These are phyloP conservation scores for Lates japonicus DNA, from an alignment of 2,797 vertebrate genomes.

Conservation along the genomic window DNA sequence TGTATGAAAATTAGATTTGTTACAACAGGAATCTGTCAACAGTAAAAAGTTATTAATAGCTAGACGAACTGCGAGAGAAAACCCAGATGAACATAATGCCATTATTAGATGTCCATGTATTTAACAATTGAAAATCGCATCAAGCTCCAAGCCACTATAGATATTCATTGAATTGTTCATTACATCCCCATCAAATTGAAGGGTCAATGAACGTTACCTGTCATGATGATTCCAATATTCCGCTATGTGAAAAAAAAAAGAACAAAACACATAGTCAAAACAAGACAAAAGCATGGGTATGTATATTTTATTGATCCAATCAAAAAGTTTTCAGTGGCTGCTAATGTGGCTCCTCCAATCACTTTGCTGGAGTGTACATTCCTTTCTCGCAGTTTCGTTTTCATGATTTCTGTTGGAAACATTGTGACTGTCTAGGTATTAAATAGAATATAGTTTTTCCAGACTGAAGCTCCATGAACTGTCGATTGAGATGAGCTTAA, in stretches of 20 bases:
- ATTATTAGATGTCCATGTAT: slow-evolving; percentile 37
- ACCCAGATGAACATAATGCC: slow-evolving; percentile 11
- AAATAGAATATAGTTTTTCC: slow-evolving; percentile 74
- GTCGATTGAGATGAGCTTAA: slow-evolving; percentile 78
- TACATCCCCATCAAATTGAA: neutral
- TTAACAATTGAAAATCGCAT: no score
- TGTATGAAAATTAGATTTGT: no score
- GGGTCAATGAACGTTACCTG: slow-evolving; percentile 5
- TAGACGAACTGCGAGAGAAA: slow-evolving; percentile 38
- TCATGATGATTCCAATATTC: no score
- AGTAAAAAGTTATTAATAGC: slow-evolving; percentile 37
- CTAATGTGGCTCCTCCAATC: slow-evolving; percentile 1
- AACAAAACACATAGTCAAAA: neutral
- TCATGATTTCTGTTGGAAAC: slow-evolving; percentile 65
- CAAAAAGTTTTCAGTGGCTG: slow-evolving; percentile 36
- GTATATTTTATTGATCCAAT: slow-evolving; percentile 19
- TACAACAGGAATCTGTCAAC: slow-evolving; percentile 49
- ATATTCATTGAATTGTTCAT: neutral
- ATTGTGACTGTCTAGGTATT: slow-evolving; percentile 68
- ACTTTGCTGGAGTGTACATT: slow-evolving; percentile 31
- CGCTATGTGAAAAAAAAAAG: neutral
- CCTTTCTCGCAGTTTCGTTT: slow-evolving; percentile 52
- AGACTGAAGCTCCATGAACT: slow-evolving; percentile 74
- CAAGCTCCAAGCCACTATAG: neutral
- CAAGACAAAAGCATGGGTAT: neutral